phyloP scores from a whole-genome alignment of 2,888 invertebrate species.

The Aradus depressus region DNA sequence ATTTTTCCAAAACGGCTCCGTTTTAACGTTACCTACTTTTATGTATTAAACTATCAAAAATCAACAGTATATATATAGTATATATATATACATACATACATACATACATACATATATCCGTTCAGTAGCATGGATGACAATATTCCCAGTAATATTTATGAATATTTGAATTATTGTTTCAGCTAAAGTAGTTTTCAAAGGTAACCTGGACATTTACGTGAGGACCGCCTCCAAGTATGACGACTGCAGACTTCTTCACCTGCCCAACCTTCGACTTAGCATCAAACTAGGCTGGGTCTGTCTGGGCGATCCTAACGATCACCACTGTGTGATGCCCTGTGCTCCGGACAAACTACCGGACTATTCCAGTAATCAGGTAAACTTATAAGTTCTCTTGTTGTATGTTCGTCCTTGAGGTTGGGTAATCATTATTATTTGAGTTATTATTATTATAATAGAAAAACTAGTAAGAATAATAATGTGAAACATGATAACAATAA shows the following conservation, averaged over 20 bases:
- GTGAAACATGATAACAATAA: no score
- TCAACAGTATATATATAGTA: no score
- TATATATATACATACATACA: no score
- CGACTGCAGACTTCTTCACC: slow-evolving; percentile 84
- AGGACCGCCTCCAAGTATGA: slow-evolving; percentile 98
- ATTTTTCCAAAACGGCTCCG: no score
- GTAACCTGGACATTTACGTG: slow-evolving; percentile 87
- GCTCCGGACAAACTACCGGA: slow-evolving; percentile 94
- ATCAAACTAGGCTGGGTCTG: slow-evolving; percentile 85
- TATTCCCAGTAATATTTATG: background rate
- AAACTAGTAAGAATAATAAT: no score
- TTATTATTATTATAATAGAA: no score
- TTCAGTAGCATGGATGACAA: background rate
- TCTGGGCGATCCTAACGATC: slow-evolving; percentile 87
- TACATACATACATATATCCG: no score
- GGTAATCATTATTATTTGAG: no score
- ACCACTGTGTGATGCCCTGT: slow-evolving; percentile 88
- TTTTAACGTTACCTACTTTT: no score
- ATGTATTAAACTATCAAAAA: no score
- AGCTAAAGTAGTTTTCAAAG: slow-evolving; percentile 80
- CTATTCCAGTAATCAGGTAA: slow-evolving; percentile 78
- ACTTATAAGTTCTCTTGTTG: background rate
- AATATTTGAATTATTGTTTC: slow-evolving; percentile 31
- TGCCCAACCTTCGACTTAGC: slow-evolving; percentile 76
- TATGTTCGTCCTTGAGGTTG: no score